Conservation (phyloP, 2,888 invertebrate genomes). For the Thymelicus sylvestris region DNA sequence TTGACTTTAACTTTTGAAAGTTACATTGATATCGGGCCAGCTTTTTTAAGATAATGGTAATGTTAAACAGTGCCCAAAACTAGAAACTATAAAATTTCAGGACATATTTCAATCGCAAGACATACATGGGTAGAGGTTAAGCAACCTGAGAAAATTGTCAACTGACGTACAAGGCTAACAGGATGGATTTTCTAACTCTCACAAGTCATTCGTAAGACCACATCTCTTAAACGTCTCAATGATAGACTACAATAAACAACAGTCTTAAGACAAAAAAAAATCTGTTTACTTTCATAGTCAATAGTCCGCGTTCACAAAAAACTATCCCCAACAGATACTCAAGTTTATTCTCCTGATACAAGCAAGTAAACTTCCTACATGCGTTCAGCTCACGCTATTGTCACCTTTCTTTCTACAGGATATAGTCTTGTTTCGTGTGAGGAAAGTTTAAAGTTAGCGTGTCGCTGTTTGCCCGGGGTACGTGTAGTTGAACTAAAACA, state of each 20-base stretch:
- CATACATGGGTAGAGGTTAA: too few relatives aligned
- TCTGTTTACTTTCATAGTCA: constrained; percentile 34
- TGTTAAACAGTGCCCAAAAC: too few relatives aligned
- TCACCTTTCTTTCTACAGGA: background rate
- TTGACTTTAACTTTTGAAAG: too few relatives aligned
- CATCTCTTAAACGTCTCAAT: too few relatives aligned
- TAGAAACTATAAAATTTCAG: too few relatives aligned
- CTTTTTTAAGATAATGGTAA: too few relatives aligned
- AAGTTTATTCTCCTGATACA: constrained; percentile 31
- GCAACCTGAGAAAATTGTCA: too few relatives aligned
- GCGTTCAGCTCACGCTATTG: background rate
- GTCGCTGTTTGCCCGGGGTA: constrained; percentile 13
- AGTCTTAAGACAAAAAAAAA: background rate
- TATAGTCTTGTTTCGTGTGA: constrained; percentile 13
- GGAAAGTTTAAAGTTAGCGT: constrained; percentile 10
- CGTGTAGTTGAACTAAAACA: constrained; percentile 23
- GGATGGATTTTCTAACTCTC: too few relatives aligned
- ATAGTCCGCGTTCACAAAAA: constrained; percentile 31
- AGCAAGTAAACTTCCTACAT: constrained; percentile 19
- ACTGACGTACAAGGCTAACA: too few relatives aligned
- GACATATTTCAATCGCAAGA: too few relatives aligned
- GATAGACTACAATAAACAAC: background rate
- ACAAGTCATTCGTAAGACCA: too few relatives aligned
- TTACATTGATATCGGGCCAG: too few relatives aligned
- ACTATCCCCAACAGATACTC: constrained; percentile 26